Percentiles rank a stretch among this genome's conserved stretches.
phyloP scores from a whole-genome alignment of 1,140 invertebrate species.

The Linepithema humile region DNA sequence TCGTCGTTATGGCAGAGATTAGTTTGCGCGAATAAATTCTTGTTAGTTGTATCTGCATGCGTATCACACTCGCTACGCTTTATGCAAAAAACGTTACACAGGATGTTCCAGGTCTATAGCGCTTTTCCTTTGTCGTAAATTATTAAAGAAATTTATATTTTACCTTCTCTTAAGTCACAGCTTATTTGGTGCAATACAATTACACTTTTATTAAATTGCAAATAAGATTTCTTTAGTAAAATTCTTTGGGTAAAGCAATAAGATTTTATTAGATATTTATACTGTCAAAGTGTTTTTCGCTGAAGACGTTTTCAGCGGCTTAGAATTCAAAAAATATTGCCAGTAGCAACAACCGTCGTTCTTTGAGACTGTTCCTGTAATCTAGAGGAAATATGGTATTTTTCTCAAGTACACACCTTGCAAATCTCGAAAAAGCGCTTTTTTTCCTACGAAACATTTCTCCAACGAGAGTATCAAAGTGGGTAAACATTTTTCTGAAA shows the following conservation, averaged over 20 bases:
- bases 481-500: slow-evolving; percentile 12
- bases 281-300: neutral
- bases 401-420: slow-evolving; percentile 16
- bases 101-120: neutral
- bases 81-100: neutral
- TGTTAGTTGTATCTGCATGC: neutral
- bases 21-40: slow-evolving; percentile 9
- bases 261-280: slow-evolving; percentile 3
- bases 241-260: neutral
- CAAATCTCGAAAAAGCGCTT: neutral
- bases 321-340: neutral
- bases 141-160: slow-evolving; percentile 16
- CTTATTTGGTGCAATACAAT: neutral
- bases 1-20: slow-evolving; percentile 7
- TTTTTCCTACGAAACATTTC: slow-evolving; percentile 30
- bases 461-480: slow-evolving; percentile 32
- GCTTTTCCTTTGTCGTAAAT: neutral
- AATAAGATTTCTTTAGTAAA: neutral
- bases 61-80: neutral
- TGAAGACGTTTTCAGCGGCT: neutral
- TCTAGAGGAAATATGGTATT: slow-evolving; percentile 38
- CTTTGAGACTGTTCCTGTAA: slow-evolving; percentile 14
- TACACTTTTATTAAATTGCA: neutral
- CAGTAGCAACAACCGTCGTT: slow-evolving; percentile 9
- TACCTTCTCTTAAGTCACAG: neutral